A percentile compares a stretch with the other conserved stretches of the same genome.
Conservation (phyloP, 2,888 invertebrate species). For the Dolichopus griseipennis region DNA sequence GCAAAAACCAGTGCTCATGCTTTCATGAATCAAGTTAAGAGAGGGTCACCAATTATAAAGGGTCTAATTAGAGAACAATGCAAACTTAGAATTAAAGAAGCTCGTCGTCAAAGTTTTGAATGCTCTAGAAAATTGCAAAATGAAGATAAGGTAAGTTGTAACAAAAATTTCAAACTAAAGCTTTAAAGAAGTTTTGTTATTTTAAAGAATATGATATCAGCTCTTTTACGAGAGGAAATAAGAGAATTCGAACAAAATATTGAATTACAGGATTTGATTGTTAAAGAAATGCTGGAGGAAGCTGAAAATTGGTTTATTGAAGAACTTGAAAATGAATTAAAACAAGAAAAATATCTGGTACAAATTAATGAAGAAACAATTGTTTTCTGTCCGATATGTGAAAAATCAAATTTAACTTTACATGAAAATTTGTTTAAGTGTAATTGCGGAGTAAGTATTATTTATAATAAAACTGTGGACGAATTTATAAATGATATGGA, state of each 20-base stretch:
- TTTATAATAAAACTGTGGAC: neutral
- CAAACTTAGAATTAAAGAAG: neutral
- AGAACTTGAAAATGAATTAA: conserved; percentile 12
- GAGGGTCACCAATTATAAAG: neutral
- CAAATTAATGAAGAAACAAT: conserved; percentile 33
- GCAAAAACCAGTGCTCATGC: neutral
- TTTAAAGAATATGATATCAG: neutral
- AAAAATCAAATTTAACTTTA: conserved; percentile 39
- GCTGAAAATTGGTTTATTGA: conserved; percentile 17
- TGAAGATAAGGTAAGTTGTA: neutral
- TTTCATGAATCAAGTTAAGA: neutral
- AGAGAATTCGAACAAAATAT: conserved; percentile 16
- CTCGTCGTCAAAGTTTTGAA: neutral
- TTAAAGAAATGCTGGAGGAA: conserved; percentile 18
- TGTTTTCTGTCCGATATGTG: conserved; percentile 46
- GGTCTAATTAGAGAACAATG: neutral
- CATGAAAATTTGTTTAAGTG: neutral
- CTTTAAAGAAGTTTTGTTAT: neutral
- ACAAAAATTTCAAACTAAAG: neutral
- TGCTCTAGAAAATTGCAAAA: neutral
- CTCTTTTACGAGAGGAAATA: conserved; percentile 14
- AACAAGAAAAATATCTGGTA: conserved; percentile 15
- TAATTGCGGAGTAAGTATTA: neutral
- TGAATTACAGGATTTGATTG: conserved; percentile 18
- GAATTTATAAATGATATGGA: neutral